phyloP scores from a whole-genome alignment of 23 tunicate genomes.

The Halocynthia aurantium region DNA sequence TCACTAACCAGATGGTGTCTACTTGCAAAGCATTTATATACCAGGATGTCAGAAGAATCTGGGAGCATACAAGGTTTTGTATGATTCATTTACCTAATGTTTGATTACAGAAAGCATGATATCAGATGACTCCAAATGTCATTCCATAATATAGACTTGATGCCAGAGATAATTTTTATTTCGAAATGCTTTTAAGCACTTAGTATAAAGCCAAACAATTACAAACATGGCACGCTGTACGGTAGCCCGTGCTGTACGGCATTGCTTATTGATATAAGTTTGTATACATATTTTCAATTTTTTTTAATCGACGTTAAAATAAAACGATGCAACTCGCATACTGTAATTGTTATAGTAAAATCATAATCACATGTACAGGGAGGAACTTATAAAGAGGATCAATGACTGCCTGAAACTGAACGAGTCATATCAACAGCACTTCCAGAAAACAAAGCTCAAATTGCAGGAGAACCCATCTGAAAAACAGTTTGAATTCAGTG shows the following conservation, averaged over 20 bases:
- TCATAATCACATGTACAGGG: constrained; percentile 6
- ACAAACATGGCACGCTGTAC: too few species aligned
- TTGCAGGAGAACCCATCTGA: constrained; percentile 60
- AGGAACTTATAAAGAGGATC: constrained; percentile 66
- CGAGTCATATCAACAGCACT: constrained; percentile 70
- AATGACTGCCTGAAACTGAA: constrained; percentile 80
- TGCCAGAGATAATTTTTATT: not conserved
- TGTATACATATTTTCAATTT: too few species aligned
- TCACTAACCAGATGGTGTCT: constrained; percentile 90
- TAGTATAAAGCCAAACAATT: too few species aligned
- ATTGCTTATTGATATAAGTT: too few species aligned
- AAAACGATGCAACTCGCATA: too few species aligned
- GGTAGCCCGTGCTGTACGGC: too few species aligned
- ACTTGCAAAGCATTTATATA: constrained; percentile 70
- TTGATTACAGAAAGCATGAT: not conserved
- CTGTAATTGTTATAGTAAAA: not conserved
- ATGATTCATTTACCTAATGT: not conserved
- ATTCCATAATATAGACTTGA: not conserved
- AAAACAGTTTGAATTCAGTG: constrained; percentile 94
- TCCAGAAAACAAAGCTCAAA: constrained; percentile 57
- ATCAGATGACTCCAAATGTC: not conserved
- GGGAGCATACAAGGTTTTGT: constrained; percentile 65
- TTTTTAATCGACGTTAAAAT: too few species aligned
- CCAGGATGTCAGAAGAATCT: constrained; percentile 49
- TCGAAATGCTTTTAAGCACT: too few species aligned